phyloP scores from a whole-genome alignment of 2,888 invertebrate genomes.

The Melolontha melolontha region DNA sequence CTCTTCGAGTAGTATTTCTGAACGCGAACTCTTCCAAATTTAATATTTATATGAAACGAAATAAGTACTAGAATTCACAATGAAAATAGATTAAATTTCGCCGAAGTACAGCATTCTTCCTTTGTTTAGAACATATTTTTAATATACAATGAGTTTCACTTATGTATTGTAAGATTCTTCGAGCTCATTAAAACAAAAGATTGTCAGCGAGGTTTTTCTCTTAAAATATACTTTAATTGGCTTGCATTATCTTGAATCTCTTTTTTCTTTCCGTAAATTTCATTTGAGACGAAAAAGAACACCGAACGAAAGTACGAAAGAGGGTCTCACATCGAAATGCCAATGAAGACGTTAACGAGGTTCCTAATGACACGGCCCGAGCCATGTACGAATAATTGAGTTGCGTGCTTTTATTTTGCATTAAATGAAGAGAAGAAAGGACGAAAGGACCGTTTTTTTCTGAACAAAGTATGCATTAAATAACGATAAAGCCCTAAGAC shows the following conservation, averaged over 20 bases:
- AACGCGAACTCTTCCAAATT: too few relatives aligned
- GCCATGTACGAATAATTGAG: slow-evolving; percentile 32
- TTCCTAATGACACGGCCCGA: slow-evolving; percentile 17
- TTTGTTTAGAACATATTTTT: too few relatives aligned
- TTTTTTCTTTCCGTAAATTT: background rate
- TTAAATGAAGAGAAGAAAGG: slow-evolving; percentile 11
- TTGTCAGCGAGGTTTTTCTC: too few relatives aligned
- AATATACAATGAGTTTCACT: too few relatives aligned
- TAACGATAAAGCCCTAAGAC: slow-evolving; percentile 23
- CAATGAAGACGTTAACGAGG: slow-evolving; percentile 26
- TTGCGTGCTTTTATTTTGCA: slow-evolving; percentile 31
- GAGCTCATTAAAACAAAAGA: too few relatives aligned
- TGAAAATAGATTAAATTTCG: too few relatives aligned
- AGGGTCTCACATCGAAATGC: slow-evolving; percentile 13
- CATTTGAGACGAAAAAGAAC: slow-evolving; percentile 1
- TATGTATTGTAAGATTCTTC: too few relatives aligned
- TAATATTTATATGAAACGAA: too few relatives aligned
- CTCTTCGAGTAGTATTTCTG: too few relatives aligned
- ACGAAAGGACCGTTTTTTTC: background rate
- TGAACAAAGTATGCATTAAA: slow-evolving; percentile 31
- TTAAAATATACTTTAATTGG: slow-evolving; percentile 14
- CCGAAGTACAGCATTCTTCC: too few relatives aligned
- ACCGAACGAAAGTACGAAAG: slow-evolving; percentile 1
- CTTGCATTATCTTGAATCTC: slow-evolving; percentile 12
- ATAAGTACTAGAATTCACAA: too few relatives aligned